Percentiles rank a stretch among this genome's conserved stretches.
Conservation (phyloP, 2,797 vertebrate genomes). For the Chelidonichthys spinosus region DNA sequence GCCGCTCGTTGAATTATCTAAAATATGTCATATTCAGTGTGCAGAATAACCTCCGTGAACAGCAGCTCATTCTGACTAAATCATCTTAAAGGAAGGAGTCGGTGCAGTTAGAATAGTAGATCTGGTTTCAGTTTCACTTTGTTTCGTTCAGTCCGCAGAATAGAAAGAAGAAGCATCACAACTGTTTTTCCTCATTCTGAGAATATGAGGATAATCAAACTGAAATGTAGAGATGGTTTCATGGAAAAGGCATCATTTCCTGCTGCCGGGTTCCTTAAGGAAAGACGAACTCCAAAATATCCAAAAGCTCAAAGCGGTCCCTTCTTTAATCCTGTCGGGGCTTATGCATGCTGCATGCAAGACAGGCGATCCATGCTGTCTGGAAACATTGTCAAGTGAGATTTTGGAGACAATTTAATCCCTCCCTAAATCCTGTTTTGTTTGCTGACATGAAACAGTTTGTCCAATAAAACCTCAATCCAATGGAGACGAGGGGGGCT, state of each 20-base stretch:
- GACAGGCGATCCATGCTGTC: constrained; percentile 65
- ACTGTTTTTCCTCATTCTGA: no score
- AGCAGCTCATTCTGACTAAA: no score
- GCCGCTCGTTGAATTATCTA: no score
- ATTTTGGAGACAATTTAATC: constrained; percentile 78
- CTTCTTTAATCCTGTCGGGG: constrained; percentile 72
- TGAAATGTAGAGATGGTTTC: no score
- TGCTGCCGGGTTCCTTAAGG: constrained; percentile 42
- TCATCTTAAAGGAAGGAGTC: no score
- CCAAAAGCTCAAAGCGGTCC: constrained; percentile 63
- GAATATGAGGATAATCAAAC: neutral
- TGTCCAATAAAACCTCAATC: constrained; percentile 71
- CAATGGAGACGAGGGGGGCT: constrained; percentile 51
- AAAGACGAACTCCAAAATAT: constrained; percentile 37
- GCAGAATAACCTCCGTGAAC: no score
- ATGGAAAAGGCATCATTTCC: no score
- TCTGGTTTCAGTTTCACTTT: no score
- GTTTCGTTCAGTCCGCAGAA: no score
- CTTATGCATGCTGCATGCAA: constrained; percentile 68
- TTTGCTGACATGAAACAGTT: constrained; percentile 78
- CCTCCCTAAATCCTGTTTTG: constrained; percentile 73
- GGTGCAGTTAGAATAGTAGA: no score
- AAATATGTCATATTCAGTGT: no score
- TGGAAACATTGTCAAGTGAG: constrained; percentile 72
- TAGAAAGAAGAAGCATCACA: no score